Conservation (phyloP, 2,888 invertebrate genomes). For the Trilocha varians region DNA sequence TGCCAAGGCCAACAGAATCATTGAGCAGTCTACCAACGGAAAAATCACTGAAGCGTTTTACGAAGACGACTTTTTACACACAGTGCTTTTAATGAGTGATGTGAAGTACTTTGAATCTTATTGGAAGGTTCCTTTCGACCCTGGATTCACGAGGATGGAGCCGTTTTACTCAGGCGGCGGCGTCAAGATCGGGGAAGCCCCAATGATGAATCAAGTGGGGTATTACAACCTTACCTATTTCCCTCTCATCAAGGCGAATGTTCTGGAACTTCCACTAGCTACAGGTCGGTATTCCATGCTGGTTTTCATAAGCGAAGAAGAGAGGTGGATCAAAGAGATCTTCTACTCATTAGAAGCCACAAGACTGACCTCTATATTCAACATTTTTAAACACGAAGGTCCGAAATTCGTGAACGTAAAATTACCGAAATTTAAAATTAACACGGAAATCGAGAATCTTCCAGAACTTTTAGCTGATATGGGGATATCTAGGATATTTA, state of each 20-base stretch:
- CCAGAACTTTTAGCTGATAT: conserved; percentile 46
- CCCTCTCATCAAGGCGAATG: conserved; percentile 27
- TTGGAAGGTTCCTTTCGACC: conserved; percentile 41
- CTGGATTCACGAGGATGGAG: conserved; percentile 22
- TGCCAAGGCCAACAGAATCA: conserved; percentile 24
- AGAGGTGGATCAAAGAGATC: conserved; percentile 26
- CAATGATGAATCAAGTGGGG: conserved; percentile 43
- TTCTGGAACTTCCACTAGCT: conserved; percentile 38
- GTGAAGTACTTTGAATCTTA: conserved; percentile 34
- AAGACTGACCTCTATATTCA: conserved; percentile 35
- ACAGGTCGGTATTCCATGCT: conserved; percentile 34
- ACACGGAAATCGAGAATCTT: conserved; percentile 33
- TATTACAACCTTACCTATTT: conserved; percentile 34
- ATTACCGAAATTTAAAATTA: conserved; percentile 42
- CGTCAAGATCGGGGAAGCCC: conserved; percentile 26
- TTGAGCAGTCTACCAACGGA: conserved; percentile 25
- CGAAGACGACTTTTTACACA: conserved; percentile 33
- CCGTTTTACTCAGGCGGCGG: conserved; percentile 26
- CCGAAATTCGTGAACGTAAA: conserved; percentile 30
- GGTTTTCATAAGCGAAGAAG: conserved; percentile 31
- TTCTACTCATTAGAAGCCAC: conserved; percentile 33
- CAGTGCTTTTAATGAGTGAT: conserved; percentile 37
- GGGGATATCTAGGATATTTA: conserved; percentile 46
- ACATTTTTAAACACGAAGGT: conserved; percentile 23
- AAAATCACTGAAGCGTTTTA: conserved; percentile 24